Base-by-base conservation (phyloP, 2,888 invertebrate genomes). In the Scelioninae gen. 1 region DNA sequence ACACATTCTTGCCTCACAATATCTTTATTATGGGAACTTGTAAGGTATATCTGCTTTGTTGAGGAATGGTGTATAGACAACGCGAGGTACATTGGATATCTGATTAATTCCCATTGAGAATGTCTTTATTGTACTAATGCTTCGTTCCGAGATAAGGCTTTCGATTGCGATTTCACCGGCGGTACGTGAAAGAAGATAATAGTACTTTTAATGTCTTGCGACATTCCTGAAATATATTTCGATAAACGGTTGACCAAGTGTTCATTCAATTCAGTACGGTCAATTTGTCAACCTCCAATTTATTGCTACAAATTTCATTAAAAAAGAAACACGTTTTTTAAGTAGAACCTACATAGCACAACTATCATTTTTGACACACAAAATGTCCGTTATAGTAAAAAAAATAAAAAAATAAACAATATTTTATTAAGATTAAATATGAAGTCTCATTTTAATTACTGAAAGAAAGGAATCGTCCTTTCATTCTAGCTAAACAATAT, bases 41-140 rank as follows among this genome's bases (percentile, higher is more conserved):
- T 51, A 63, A 40, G 63, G 71, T 66, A 43, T 62, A 74, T 56
- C 45, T 51, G 71, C 79, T 83, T 79, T 76, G 83, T 83, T 72
- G 77, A 62, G 32, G 40, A 72, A 68, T 72, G 55, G 56, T 63
- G 83, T 78, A 83, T 29, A 62, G 74, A 74, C 83, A 79, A 71
- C 66, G 71, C 75, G 40, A 82, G 69, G 74, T 84, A 81, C 74
- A 75, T 45, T 80, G 78, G 85, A 76, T 85, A 81, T 85, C 83
- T 81, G 84, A 85, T 85, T 91, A 91, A 92, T 90, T 91, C 92
- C 86, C 89, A 89, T 89, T 88, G 89, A 81, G 84, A 90, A 92
- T 89, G 90, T 91, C 92, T 92, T 90, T 91, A 92, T 92, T 90
- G 90, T 89, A 91, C 90, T 89, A 90, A 91, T 89, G 89, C 88